Percentiles rank a stretch among this genome's conserved stretches.
These are phyloP conservation scores for Drosophila limbata DNA, from an alignment of 2,888 invertebrate genomes.

Conservation along the genomic window DNA sequence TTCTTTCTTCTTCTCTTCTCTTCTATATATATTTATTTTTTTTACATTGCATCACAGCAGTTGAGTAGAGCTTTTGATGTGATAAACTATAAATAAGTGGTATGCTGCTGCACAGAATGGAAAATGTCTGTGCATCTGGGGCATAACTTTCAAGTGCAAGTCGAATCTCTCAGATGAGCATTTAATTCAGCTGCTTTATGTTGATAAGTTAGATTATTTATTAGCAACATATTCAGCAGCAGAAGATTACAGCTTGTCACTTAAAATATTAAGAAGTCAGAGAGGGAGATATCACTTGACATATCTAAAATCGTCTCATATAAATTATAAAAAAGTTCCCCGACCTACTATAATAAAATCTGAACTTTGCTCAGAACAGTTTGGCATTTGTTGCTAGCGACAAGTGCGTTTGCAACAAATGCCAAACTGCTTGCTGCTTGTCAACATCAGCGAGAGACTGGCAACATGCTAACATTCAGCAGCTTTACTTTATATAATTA, in stretches of 20 bases:
- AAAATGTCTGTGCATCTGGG: conserved; percentile 34
- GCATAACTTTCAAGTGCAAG: conserved; percentile 34
- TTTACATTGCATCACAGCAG: conserved; percentile 67
- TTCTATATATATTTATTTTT: conserved; percentile 10
- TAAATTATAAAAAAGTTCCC: background rate
- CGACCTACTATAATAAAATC: background rate
- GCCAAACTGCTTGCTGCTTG: conserved; percentile 5
- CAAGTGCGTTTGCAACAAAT: conserved; percentile 53
- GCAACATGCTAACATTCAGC: background rate
- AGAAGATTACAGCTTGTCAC: conserved; percentile 8
- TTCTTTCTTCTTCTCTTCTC: conserved; percentile 36
- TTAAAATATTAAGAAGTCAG: background rate
- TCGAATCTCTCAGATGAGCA: conserved; percentile 22
- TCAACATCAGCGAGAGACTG: conserved; percentile 30
- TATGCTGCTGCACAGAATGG: conserved; percentile 31
- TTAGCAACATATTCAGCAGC: conserved; percentile 6
- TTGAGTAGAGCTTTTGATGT: conserved; percentile 38
- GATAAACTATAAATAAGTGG: conserved; percentile 53
- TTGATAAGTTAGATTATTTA: conserved; percentile 25
- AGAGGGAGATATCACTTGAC: background rate
- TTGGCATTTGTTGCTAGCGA: conserved; percentile 55
- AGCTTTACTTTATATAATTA: background rate
- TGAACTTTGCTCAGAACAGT: background rate
- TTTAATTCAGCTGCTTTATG: conserved; percentile 39
- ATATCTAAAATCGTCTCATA: background rate